phyloP scores from a whole-genome alignment of 2,888 invertebrate genomes.

The Metacarcinus magister region DNA sequence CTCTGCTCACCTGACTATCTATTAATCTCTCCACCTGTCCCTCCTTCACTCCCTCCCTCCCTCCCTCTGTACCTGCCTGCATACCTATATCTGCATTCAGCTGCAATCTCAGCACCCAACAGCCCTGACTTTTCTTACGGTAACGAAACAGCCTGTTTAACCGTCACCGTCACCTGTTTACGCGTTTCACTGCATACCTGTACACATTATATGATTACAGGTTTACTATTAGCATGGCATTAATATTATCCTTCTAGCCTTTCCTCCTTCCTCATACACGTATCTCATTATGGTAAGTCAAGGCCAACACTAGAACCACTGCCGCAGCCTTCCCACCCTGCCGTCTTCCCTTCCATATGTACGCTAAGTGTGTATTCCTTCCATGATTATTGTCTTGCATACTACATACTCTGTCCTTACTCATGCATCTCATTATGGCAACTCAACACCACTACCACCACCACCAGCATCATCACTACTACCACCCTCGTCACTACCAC shows the following conservation, averaged over 20 bases:
- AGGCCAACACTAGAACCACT: not conserved
- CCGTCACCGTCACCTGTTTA: not conserved
- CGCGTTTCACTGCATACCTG: not conserved
- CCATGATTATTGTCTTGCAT: not conserved
- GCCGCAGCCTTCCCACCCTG: not conserved
- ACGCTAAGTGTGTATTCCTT: not conserved
- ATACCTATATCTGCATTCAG: not conserved
- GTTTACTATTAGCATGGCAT: not conserved
- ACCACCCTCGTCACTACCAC: not conserved
- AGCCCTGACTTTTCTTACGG: not conserved
- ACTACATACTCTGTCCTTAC: not conserved
- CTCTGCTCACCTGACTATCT: slow-evolving; percentile 17
- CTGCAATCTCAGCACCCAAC: not conserved
- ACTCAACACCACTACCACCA: not conserved
- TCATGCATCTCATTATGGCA: not conserved
- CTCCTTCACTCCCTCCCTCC: slow-evolving; percentile 6
- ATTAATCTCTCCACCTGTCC: not conserved
- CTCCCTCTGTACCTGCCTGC: not conserved
- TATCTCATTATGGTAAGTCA: not conserved
- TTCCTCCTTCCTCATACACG: not conserved
- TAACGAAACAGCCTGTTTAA: not conserved
- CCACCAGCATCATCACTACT: not conserved
- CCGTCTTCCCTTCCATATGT: not conserved
- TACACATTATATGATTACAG: not conserved
- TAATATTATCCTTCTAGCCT: not conserved